These are phyloP conservation scores for Malthinus flaveolus DNA, from an alignment of 2,888 invertebrate genomes.

Conservation along the genomic window DNA sequence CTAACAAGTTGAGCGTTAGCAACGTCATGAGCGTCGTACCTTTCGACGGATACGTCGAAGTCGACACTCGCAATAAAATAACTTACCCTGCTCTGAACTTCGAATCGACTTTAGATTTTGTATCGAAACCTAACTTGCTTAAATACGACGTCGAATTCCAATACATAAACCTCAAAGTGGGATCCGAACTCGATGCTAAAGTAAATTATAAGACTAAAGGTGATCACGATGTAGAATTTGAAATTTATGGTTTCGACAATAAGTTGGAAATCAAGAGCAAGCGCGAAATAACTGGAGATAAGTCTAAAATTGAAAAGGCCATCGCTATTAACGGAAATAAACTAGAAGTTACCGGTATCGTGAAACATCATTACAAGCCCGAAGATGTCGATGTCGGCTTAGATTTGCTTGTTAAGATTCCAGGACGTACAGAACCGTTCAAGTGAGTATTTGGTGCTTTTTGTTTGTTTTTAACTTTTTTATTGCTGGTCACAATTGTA, in stretches of 20 bases:
- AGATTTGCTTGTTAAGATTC: constrained; percentile 60
- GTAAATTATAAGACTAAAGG: constrained; percentile 53
- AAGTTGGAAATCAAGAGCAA: constrained; percentile 60
- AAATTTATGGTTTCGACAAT: constrained; percentile 57
- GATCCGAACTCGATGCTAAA: constrained; percentile 56
- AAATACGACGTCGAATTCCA: constrained; percentile 61
- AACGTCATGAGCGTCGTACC: constrained; percentile 34
- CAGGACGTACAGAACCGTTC: constrained; percentile 60
- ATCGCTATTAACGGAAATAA: constrained; percentile 64
- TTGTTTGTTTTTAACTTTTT: neutral
- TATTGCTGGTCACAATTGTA: constrained; percentile 32
- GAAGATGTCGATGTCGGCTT: constrained; percentile 63
- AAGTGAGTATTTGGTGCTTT: constrained; percentile 55
- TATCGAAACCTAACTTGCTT: constrained; percentile 61
- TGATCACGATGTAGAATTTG: constrained; percentile 63
- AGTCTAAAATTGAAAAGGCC: constrained; percentile 65
- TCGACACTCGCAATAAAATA: constrained; percentile 60
- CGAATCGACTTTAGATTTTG: constrained; percentile 60
- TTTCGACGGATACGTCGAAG: constrained; percentile 51
- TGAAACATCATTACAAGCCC: constrained; percentile 60
- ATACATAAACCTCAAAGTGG: constrained; percentile 63
- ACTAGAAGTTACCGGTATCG: constrained; percentile 63
- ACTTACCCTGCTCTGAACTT: constrained; percentile 60
- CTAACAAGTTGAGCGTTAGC: constrained; percentile 58
- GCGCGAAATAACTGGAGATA: constrained; percentile 60